These are phyloP conservation scores for Acronicta leporina DNA, from an alignment of 2,888 invertebrate species.

Conservation along the genomic window DNA sequence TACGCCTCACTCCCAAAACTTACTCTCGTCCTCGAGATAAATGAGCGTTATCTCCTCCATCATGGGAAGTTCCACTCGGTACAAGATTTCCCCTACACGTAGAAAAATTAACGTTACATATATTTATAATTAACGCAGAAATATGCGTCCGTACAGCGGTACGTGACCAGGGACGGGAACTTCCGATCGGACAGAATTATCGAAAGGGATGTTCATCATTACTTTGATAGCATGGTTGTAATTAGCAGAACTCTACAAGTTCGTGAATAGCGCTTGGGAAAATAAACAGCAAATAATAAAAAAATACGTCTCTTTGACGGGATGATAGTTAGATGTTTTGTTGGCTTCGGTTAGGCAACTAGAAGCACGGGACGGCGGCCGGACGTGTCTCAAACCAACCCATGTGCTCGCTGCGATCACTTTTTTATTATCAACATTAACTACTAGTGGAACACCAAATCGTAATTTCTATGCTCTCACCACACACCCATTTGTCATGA, in stretches of 20 bases:
- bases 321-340: conserved; percentile 66
- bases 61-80: conserved; percentile 97
- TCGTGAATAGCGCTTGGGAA: conserved; percentile 78
- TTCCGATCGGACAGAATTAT: conserved; percentile 49
- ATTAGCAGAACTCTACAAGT: conserved; percentile 67
- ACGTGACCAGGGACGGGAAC: conserved; percentile 56
- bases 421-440: conserved; percentile 68
- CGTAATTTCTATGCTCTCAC: conserved; percentile 66
- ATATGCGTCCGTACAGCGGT: conserved; percentile 59
- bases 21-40: conserved; percentile 96
- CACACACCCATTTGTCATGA: conserved; percentile 59
- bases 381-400: conserved; percentile 73
- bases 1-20: conserved; percentile 91
- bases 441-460: conserved; percentile 77
- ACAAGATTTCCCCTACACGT: conserved; percentile 95
- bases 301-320: conserved; percentile 69
- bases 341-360: conserved; percentile 83
- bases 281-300: conserved; percentile 78
- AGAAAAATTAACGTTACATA: conserved; percentile 89
- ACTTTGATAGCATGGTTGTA: conserved; percentile 47
- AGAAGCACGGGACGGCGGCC: conserved; percentile 86
- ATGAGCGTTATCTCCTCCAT: conserved; percentile 98
- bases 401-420: conserved; percentile 78
- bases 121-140: conserved; percentile 72
- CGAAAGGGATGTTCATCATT: conserved; percentile 46